Conservation (phyloP, 2,888 invertebrate species). For the Troides helena region DNA sequence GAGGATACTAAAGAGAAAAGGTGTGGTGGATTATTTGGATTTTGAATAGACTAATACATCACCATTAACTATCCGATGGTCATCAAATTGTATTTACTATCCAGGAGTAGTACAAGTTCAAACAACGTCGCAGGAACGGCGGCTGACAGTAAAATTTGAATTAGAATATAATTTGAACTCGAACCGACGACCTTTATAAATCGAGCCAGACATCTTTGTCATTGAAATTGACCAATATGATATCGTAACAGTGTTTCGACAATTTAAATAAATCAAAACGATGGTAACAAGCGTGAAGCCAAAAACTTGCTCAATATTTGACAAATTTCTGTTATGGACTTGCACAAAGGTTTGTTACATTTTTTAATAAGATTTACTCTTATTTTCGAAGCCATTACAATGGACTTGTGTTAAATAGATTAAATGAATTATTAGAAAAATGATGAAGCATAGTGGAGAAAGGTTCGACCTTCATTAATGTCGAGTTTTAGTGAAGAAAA, state of each 20-base stretch:
- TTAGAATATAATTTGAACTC: neutral
- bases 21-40: neutral
- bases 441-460: no score
- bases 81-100: neutral
- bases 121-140: neutral
- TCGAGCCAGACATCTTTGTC: neutral
- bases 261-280: constrained; percentile 4
- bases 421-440: no score
- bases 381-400: neutral
- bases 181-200: neutral
- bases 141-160: neutral
- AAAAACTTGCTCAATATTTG: constrained; percentile 12
- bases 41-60: no score
- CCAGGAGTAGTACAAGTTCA: neutral
- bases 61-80: neutral
- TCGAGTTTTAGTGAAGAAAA: no score
- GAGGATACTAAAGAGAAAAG: neutral
- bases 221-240: neutral
- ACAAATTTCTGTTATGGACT: neutral
- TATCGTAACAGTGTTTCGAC: neutral
- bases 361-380: neutral
- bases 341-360: neutral
- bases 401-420: no score
- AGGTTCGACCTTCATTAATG: no score
- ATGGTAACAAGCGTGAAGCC: constrained; percentile 2